Percentiles rank a stretch among this genome's conserved stretches.
These are phyloP conservation scores for Mustela nigripes DNA, from an alignment of 2,113 vertebrate species.

Conservation along the genomic window DNA sequence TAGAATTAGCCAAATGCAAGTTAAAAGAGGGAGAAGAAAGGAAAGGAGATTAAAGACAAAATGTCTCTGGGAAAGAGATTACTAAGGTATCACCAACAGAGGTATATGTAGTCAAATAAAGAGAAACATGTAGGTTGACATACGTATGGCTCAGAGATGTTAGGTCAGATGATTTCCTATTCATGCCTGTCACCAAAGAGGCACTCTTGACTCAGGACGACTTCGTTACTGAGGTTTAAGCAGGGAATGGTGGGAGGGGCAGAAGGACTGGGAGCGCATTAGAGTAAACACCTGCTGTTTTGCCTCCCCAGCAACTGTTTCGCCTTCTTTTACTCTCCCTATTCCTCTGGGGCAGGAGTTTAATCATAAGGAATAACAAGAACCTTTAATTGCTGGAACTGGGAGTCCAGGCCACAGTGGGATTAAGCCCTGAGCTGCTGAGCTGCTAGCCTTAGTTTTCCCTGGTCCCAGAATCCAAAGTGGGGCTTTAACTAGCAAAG, in stretches of 20 bases:
- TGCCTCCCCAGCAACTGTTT: background rate
- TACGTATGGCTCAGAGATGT: background rate
- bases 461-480: background rate
- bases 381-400: conserved; percentile 18
- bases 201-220: background rate
- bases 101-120: background rate
- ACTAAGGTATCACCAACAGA: background rate
- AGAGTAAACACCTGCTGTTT: conserved; percentile 2
- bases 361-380: background rate
- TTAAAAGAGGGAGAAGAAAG: background rate
- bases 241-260: background rate
- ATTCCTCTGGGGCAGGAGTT: background rate
- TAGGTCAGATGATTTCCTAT: conserved; percentile 16
- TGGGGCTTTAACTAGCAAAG: background rate
- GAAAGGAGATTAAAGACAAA: background rate
- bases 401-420: conserved; percentile 35
- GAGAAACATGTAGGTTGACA: background rate
- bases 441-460: conserved; percentile 21
- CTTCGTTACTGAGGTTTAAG: conserved; percentile 41
- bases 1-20: background rate
- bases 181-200: background rate
- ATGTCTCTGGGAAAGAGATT: background rate
- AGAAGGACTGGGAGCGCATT: background rate
- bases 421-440: conserved; percentile 52
- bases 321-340: background rate